phyloP scores from a whole-genome alignment of 2,797 vertebrate species.

The Delichon dasypus region DNA sequence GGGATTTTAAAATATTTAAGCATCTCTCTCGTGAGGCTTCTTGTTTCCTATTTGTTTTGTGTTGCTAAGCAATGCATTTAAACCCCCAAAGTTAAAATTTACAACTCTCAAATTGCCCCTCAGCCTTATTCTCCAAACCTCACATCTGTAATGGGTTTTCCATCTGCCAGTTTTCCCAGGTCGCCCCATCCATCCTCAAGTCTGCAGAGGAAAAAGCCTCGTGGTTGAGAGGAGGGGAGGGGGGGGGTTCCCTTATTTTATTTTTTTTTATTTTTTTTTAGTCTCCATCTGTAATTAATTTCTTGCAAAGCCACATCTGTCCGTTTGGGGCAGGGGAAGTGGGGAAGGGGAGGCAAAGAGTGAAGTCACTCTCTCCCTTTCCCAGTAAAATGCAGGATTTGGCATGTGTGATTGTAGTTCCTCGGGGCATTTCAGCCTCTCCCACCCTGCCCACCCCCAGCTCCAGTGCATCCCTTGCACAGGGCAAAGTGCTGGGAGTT shows the following conservation, averaged over 20 bases:
- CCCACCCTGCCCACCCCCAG: neutral
- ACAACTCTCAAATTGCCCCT: conserved; percentile 58
- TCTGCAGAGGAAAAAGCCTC: conserved; percentile 57
- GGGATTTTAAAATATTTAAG: conserved; percentile 68
- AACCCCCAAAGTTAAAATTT: conserved; percentile 67
- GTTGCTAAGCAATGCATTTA: conserved; percentile 74
- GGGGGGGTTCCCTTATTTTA: neutral
- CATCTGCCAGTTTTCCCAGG: conserved; percentile 66
- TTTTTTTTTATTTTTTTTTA: neutral
- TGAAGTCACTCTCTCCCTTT: conserved; percentile 57
- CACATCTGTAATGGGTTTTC: conserved; percentile 76
- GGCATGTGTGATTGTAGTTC: neutral
- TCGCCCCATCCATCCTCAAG: conserved; percentile 42
- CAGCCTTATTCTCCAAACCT: conserved; percentile 31
- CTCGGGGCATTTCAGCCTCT: neutral
- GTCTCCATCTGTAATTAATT: conserved; percentile 66
- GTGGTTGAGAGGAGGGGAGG: neutral
- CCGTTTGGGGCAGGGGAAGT: conserved; percentile 1
- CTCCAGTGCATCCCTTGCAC: neutral
- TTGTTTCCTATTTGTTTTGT: conserved; percentile 78
- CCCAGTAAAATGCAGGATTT: conserved; percentile 38
- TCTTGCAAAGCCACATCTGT: conserved; percentile 57
- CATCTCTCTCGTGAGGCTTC: conserved; percentile 58
- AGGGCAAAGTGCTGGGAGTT: neutral
- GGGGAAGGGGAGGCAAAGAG: conserved; percentile 30